These are phyloP conservation scores for Lithobates sylvaticus DNA, from an alignment of 2,797 vertebrate genomes.

Conservation along the genomic window DNA sequence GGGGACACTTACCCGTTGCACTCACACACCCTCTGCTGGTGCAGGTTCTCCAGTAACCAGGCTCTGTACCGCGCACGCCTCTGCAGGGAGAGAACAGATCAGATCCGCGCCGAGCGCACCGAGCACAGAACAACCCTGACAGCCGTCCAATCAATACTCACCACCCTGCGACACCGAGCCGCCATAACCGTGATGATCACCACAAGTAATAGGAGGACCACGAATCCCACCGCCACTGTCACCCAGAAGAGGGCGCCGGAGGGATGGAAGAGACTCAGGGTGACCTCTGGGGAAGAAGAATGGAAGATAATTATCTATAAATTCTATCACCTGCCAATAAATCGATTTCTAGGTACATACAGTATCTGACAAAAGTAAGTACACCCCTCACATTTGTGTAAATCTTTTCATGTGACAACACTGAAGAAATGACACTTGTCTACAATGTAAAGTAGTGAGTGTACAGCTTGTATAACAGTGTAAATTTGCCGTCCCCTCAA, in stretches of 20 bases:
- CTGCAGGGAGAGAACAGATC: neutral
- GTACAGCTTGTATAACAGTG: too few relatives aligned
- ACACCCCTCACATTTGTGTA: too few relatives aligned
- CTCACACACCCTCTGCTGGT: conserved; percentile 29
- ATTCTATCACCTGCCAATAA: neutral
- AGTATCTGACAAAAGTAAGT: too few relatives aligned
- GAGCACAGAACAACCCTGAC: neutral
- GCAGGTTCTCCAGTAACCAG: conserved; percentile 39
- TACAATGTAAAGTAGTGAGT: too few relatives aligned
- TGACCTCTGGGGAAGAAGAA: neutral
- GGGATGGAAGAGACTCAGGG: neutral
- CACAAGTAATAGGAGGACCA: neutral
- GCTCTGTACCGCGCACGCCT: conserved; percentile 29
- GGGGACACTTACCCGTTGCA: neutral
- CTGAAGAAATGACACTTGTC: too few relatives aligned
- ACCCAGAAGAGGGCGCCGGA: conserved; percentile 7
- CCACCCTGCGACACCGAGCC: conserved; percentile 29
- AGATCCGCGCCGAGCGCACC: too few relatives aligned
- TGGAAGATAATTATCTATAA: neutral
- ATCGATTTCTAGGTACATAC: too few relatives aligned
- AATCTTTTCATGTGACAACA: too few relatives aligned
- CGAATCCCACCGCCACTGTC: neutral
- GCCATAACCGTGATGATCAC: conserved; percentile 7
- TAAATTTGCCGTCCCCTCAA: too few relatives aligned
- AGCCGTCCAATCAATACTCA: neutral